Conservation (phyloP, 2,797 vertebrate genomes). For the Sebastes minor region DNA sequence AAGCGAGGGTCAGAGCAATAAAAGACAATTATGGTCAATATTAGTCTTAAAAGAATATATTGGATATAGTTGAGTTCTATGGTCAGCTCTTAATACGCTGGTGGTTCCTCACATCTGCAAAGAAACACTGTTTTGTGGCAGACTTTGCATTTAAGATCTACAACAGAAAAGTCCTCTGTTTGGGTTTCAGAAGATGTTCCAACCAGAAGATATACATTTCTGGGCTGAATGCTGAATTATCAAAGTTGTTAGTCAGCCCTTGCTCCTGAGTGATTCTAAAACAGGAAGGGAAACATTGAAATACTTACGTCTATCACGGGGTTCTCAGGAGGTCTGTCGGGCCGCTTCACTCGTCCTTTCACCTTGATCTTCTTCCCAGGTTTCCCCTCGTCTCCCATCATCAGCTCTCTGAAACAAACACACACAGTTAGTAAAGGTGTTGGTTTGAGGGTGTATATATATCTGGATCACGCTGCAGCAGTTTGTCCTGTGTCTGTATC, state of each 20-base stretch:
- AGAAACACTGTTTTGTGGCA: too few species aligned
- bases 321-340: constrained; percentile 94
- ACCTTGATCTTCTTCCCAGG: constrained; percentile 94
- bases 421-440: background rate
- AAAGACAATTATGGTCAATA: too few species aligned
- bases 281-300: background rate
- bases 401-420: constrained; percentile 86
- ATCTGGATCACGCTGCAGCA: too few species aligned
- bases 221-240: too few species aligned
- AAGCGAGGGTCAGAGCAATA: too few species aligned
- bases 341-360: constrained; percentile 89
- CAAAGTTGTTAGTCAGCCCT: too few species aligned
- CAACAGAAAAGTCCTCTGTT: background rate
- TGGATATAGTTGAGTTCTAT: too few species aligned
- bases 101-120: too few species aligned
- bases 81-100: too few species aligned
- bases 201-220: background rate
- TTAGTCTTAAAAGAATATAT: too few species aligned
- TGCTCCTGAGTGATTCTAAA: too few species aligned
- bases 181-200: background rate
- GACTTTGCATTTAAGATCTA: background rate
- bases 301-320: constrained; percentile 91
- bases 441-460: background rate
- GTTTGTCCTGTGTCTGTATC: background rate
- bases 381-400: constrained; percentile 95